Evolutionary conservation across 2,113 vertebrate genomes (phyloP).

Genomic region (Brachyistius frenatus): DNA sequence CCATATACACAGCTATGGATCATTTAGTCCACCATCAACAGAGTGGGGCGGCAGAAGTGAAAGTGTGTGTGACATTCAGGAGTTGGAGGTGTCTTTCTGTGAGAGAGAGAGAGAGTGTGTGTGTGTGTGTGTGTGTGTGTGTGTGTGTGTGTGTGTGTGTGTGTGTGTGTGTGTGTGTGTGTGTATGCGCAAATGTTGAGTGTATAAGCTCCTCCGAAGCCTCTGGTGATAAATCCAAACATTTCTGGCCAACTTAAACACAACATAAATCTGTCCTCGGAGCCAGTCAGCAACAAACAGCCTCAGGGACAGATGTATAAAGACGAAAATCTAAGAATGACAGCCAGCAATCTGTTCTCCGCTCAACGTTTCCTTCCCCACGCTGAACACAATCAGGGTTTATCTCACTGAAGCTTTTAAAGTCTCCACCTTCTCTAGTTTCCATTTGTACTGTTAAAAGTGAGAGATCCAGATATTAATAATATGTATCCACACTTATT

Average conservation of each 20-base stretch:
- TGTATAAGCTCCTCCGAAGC: slow-evolving; percentile 9
- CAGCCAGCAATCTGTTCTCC: slow-evolving; percentile 35
- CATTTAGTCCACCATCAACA: slow-evolving; percentile 75
- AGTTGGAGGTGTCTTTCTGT: slow-evolving; percentile 45
- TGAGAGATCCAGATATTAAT: slow-evolving; percentile 25
- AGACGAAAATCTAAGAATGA: slow-evolving; percentile 30
- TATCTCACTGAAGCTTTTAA: slow-evolving; percentile 52
- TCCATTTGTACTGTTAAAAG: not conserved
- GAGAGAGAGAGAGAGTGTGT: slow-evolving; percentile 10
- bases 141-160: slow-evolving; percentile 18
- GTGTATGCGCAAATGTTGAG: slow-evolving; percentile 15
- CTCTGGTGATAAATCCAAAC: slow-evolving; percentile 63
- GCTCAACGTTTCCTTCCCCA: slow-evolving; percentile 15
- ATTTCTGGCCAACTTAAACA: slow-evolving; percentile 62
- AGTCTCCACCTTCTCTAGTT: not conserved
- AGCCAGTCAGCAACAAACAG: slow-evolving; percentile 38
- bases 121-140: slow-evolving; percentile 13
- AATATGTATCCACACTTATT: slow-evolving; percentile 9
- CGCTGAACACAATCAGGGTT: slow-evolving; percentile 41
- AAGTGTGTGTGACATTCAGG: slow-evolving; percentile 58
- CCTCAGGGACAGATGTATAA: slow-evolving; percentile 49
- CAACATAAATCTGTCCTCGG: slow-evolving; percentile 55
- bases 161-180: slow-evolving; percentile 13
- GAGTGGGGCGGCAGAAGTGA: slow-evolving; percentile 47
- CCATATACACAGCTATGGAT: slow-evolving; percentile 74